Percentiles rank a stretch among this genome's conserved stretches.
These are phyloP conservation scores for Microcebus jonahi DNA, from an alignment of 2,113 vertebrate genomes.

Conservation along the genomic window DNA sequence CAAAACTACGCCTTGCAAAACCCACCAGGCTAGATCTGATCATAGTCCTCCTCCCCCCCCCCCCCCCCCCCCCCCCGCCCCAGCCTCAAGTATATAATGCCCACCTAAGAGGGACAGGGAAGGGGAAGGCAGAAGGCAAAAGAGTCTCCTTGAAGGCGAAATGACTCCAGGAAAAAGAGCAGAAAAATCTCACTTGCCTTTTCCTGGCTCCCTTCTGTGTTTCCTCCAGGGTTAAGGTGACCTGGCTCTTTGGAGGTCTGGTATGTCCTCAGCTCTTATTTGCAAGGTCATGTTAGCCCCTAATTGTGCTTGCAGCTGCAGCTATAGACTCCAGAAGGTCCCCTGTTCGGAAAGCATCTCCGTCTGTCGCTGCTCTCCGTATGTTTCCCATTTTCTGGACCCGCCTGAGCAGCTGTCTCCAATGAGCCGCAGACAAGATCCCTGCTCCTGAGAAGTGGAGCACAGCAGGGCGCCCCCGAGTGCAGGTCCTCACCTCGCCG, in stretches of 20 bases:
- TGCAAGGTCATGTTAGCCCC: neutral
- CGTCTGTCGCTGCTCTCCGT: neutral
- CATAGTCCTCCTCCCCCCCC: neutral
- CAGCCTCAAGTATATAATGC: neutral
- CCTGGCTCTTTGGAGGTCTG: neutral
- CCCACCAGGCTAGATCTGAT: neutral
- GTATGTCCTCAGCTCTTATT: neutral
- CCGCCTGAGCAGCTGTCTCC: constrained; percentile 60
- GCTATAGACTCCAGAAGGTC: constrained; percentile 35
- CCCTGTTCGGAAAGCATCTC: constrained; percentile 5
- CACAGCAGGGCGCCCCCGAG: neutral
- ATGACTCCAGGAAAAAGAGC: neutral
- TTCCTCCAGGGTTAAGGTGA: neutral
- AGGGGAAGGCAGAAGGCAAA: neutral
- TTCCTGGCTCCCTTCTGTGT: neutral
- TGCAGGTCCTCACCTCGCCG: rapidly evolving
- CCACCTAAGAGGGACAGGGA: neutral
- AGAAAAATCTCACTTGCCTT: neutral
- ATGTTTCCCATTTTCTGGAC: constrained; percentile 49
- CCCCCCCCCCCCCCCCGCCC: too few species aligned
- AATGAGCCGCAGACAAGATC: constrained; percentile 40
- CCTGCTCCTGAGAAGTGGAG: neutral
- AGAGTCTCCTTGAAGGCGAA: neutral
- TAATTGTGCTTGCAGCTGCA: neutral
- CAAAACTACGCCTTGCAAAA: neutral